Base-by-base conservation (phyloP, 2,888 invertebrate species). In the Dicyrtomina minuta region DNA sequence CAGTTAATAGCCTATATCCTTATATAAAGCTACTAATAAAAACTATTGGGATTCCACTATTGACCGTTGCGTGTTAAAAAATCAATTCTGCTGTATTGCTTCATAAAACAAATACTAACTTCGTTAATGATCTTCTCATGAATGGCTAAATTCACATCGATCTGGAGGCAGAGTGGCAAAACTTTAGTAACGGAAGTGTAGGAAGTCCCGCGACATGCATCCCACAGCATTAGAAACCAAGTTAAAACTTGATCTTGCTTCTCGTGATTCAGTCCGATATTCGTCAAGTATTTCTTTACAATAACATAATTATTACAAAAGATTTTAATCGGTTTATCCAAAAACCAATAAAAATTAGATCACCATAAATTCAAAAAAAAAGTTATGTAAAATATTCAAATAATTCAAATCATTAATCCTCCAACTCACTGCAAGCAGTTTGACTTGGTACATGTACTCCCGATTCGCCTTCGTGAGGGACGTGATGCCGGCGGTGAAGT, bases 361-460 rank as follows among this genome's bases (percentile, higher is more conserved):
- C 15, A 39, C 5, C 12, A 17, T 24, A 12, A 46, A 13, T 6
- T 12, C 15, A 15, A 8, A 13, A 24, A 15, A 12, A 10, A 46
- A 26, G 5, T 46, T 44, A 62, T 46, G 17, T 4, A 8, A 24
- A n/a, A n/a, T n/a, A n/a, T n/a, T n/a, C n/a, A n/a, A n/a, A n/a
- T n/a, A n/a, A n/a, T n/a, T 26, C 8, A 17, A 10, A 8, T 39
- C 5, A 39, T 39, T 41, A n/a, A n/a, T n/a, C n/a, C n/a, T n/a
- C n/a, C n/a, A 12, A 41, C 74, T 73, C 66, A 77, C 77, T 15
- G 70, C 65, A 20, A 76, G 72, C 0, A 77, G 51, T 24, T 68
- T 70, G 12, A 75, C 77, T 72, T 76, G 74, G 22, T 77, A 76
- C 53, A 75, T 59, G 59, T 72, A 77, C 39, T 74, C 76, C 53